These are phyloP conservation scores for Sebastes vulpes DNA, from an alignment of 2,797 vertebrate species.

Conservation along the genomic window DNA sequence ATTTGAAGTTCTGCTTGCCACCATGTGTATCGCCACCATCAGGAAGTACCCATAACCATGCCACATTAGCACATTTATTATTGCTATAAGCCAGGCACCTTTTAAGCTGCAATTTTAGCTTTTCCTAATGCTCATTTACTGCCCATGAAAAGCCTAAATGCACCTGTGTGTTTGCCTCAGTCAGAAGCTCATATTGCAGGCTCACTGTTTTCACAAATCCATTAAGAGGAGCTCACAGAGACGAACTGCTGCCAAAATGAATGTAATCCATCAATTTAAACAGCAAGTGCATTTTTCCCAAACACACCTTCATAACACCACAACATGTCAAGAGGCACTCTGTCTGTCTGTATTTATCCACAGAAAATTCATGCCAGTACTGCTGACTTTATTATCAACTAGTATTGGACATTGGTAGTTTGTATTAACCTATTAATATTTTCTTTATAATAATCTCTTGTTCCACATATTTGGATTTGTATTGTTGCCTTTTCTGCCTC, in stretches of 20 bases:
- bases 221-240: constrained; percentile 17
- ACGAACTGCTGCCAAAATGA: constrained; percentile 1
- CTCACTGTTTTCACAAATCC: constrained; percentile 6
- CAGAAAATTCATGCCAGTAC: background rate
- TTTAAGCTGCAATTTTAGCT: constrained; percentile 4
- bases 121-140: constrained; percentile 15
- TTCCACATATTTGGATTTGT: no score
- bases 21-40: background rate
- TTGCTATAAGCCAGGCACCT: background rate
- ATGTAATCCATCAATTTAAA: constrained; percentile 27
- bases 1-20: background rate
- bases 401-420: background rate
- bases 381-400: background rate
- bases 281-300: background rate
- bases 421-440: background rate
- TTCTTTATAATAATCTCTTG: background rate
- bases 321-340: background rate
- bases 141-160: constrained; percentile 7
- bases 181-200: constrained; percentile 10
- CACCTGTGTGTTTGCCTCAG: constrained; percentile 14
- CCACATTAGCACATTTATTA: constrained; percentile 34
- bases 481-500: background rate
- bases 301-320: background rate
- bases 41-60: background rate
- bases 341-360: background rate